A percentile compares a stretch with the other conserved stretches of the same genome.
These are phyloP conservation scores for Amphibalanus amphitrite DNA, from an alignment of 1,140 invertebrate genomes.

Conservation along the genomic window DNA sequence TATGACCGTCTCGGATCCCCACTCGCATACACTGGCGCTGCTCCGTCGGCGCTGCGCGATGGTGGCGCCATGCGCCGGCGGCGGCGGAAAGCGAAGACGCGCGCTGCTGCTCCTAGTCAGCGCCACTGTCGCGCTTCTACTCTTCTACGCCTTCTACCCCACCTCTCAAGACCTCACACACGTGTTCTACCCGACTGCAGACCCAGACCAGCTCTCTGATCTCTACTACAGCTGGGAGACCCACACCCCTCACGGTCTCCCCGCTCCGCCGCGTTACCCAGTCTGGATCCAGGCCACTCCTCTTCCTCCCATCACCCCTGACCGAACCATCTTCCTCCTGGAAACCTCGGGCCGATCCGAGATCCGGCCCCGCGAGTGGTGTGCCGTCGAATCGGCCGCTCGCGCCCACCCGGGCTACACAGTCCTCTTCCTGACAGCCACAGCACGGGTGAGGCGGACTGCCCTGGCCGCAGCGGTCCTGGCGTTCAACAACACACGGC, in stretches of 20 bases:
- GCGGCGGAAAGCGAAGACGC: too few relatives aligned
- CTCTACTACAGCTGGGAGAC: too few relatives aligned
- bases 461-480: not conserved
- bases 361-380: not conserved
- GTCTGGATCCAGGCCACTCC: not conserved
- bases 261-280: not conserved
- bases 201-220: too few relatives aligned
- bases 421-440: not conserved
- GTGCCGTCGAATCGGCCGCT: not conserved
- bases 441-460: not conserved
- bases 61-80: not conserved
- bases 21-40: too few relatives aligned
- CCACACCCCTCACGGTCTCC: not conserved
- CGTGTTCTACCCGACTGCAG: not conserved
- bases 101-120: not conserved
- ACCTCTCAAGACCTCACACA: not conserved
- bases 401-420: not conserved
- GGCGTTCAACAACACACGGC: not conserved
- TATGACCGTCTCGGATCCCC: too few relatives aligned
- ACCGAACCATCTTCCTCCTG: not conserved
- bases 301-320: not conserved
- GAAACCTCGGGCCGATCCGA: not conserved
- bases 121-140: not conserved
- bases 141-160: not conserved
- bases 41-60: not conserved